phyloP scores from a whole-genome alignment of 2,888 invertebrate species.

The Rhopalosiphum nymphaeae region DNA sequence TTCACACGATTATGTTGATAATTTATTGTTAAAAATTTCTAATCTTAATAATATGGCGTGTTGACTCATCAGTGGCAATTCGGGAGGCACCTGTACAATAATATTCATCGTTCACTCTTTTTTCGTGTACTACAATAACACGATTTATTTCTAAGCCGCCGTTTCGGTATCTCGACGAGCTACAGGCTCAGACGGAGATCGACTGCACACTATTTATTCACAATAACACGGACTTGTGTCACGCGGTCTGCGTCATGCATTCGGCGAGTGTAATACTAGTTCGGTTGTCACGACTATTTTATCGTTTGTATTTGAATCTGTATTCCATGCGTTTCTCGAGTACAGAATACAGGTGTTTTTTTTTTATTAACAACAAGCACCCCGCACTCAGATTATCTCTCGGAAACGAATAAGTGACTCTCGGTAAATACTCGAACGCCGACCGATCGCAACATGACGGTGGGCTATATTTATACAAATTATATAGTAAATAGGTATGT shows the following conservation, averaged over 20 bases:
- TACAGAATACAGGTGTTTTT: neutral
- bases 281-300: neutral
- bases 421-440: neutral
- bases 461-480: neutral
- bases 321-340: neutral
- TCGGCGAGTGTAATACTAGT: neutral
- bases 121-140: neutral
- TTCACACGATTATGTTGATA: neutral
- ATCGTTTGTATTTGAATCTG: neutral
- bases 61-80: no score
- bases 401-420: slow-evolving; percentile 1
- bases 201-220: neutral
- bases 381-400: slow-evolving; percentile 1
- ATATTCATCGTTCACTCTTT: neutral
- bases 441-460: neutral
- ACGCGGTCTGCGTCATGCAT: neutral
- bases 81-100: neutral
- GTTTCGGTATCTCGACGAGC: neutral
- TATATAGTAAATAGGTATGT: neutral
- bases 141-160: neutral
- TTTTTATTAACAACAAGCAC: neutral
- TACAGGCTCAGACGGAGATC: neutral
- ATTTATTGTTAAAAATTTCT: neutral
- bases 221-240: neutral
- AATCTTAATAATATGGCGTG: neutral